phyloP scores from a whole-genome alignment of 2,888 invertebrate genomes.

The Melanotus villosus region DNA sequence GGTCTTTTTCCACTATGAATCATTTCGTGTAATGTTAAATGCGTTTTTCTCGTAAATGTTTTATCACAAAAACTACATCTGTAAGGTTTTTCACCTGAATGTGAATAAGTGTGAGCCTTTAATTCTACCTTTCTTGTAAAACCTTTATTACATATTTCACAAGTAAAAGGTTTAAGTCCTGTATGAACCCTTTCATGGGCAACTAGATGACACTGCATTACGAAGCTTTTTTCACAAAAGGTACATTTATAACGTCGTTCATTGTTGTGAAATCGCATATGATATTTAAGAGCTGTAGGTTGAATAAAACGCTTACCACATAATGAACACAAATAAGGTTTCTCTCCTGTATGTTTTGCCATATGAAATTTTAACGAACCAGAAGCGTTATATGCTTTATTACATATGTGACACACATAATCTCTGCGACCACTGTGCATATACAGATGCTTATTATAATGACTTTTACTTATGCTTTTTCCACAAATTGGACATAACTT shows the following conservation, averaged over 20 bases:
- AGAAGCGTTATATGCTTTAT: slow-evolving; percentile 25
- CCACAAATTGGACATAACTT: slow-evolving; percentile 23
- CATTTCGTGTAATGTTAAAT: slow-evolving; percentile 18
- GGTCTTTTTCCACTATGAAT: slow-evolving; percentile 28
- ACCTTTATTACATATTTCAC: slow-evolving; percentile 53
- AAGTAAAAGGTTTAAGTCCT: slow-evolving; percentile 57
- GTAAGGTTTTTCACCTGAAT: slow-evolving; percentile 22
- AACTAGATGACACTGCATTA: slow-evolving; percentile 63
- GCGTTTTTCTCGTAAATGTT: slow-evolving; percentile 13
- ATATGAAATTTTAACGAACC: slow-evolving; percentile 51
- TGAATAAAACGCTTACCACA: slow-evolving; percentile 67
- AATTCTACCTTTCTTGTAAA: slow-evolving; percentile 14
- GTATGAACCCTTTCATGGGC: slow-evolving; percentile 59
- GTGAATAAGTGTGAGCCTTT: not conserved
- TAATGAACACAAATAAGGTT: slow-evolving; percentile 66
- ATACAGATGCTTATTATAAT: slow-evolving; percentile 27
- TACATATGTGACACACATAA: slow-evolving; percentile 20
- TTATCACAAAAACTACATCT: slow-evolving; percentile 27
- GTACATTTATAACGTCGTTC: slow-evolving; percentile 60
- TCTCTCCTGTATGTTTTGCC: slow-evolving; percentile 68
- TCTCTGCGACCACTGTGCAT: slow-evolving; percentile 28
- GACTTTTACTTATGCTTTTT: slow-evolving; percentile 24
- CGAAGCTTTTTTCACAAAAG: slow-evolving; percentile 60
- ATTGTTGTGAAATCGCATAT: slow-evolving; percentile 60
- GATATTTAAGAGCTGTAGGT: slow-evolving; percentile 57